phyloP scores from a whole-genome alignment of 2,113 vertebrate genomes.

The Urocolius indicus region DNA sequence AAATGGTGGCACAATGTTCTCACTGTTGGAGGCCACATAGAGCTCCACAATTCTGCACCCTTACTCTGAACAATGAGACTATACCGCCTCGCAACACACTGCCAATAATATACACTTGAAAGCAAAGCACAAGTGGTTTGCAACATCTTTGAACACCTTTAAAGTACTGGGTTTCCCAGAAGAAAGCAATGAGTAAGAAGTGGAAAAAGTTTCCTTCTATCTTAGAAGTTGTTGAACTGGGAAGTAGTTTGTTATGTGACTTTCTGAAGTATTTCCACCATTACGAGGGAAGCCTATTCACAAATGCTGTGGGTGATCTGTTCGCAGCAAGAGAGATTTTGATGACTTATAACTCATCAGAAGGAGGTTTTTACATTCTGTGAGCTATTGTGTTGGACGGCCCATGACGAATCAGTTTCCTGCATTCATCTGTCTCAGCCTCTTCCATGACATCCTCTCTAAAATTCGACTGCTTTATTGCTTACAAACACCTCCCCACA shows the following conservation, averaged over 20 bases:
- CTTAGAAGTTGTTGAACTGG: neutral
- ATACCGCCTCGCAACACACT: neutral
- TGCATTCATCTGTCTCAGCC: slow-evolving; percentile 12
- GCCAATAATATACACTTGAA: neutral
- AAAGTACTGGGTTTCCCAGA: neutral
- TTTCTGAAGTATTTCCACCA: neutral
- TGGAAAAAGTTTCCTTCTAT: slow-evolving; percentile 3
- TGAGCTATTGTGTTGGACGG: neutral
- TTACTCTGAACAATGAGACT: neutral
- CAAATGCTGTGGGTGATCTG: neutral
- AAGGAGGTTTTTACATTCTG: neutral
- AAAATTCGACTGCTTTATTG: slow-evolving; percentile 6
- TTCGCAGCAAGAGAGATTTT: slow-evolving; percentile 9
- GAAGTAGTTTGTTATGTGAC: neutral
- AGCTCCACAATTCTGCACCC: neutral
- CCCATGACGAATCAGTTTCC: slow-evolving; percentile 26
- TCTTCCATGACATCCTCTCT: slow-evolving; percentile 23
- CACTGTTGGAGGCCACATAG: neutral
- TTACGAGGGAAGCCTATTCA: neutral
- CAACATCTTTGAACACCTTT: neutral
- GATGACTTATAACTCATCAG: slow-evolving; percentile 10
- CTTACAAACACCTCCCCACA: neutral
- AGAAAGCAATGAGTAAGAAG: slow-evolving; percentile 18
- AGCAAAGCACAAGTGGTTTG: neutral
- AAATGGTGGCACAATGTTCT: neutral